These are phyloP conservation scores for Centropus bengalensis DNA, from an alignment of 2,113 vertebrate species.

Conservation along the genomic window DNA sequence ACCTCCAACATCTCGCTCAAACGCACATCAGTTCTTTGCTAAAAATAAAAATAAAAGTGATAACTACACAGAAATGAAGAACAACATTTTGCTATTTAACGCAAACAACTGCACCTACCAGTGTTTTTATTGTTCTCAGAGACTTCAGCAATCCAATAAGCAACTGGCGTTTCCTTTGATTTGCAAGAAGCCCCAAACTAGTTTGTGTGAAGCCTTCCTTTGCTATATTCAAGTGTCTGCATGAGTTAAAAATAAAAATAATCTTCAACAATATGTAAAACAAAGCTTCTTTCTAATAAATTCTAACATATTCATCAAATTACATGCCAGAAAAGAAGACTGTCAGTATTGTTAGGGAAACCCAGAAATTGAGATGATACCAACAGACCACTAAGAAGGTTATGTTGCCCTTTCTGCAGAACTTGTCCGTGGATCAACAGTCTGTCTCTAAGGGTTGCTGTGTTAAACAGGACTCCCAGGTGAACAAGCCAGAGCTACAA, in stretches of 20 bases:
- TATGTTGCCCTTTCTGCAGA: background rate
- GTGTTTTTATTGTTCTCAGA: constrained; percentile 96
- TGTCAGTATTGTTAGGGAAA: background rate
- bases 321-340: background rate
- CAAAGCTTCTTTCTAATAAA: background rate
- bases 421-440: background rate
- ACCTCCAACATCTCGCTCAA: constrained; percentile 99
- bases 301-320: background rate
- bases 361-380: background rate
- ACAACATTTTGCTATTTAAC: background rate
- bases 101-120: constrained; percentile 79
- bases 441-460: background rate
- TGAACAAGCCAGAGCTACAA: background rate
- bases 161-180: constrained; percentile 93
- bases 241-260: constrained; percentile 8
- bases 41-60: background rate
- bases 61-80: background rate
- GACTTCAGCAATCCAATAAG: constrained; percentile 94
- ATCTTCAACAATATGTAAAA: background rate
- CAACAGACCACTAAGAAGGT: background rate
- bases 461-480: background rate
- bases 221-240: constrained; percentile 88
- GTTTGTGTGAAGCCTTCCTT: constrained; percentile 98
- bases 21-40: constrained; percentile 99
- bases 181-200: constrained; percentile 93